Percentiles rank a stretch among this genome's conserved stretches.
Evolutionary conservation across 2,797 vertebrate species (phyloP).

Genomic region (Ispidina lecontei): DNA sequence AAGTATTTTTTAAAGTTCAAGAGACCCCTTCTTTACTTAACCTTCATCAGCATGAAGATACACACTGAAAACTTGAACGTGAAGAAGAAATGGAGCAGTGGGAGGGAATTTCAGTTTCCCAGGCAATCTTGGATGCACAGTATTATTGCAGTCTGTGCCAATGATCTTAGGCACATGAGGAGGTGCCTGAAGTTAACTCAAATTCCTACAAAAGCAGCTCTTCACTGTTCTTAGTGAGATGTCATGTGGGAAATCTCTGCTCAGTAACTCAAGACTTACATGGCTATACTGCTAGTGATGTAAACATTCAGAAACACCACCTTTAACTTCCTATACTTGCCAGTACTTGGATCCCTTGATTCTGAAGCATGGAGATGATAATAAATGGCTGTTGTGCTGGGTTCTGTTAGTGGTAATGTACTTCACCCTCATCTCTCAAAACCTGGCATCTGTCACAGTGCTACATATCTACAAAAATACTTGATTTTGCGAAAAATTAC

Average conservation of each 20-base stretch:
- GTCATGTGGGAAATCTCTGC: neutral
- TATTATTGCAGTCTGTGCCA: neutral
- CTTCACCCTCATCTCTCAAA: neutral
- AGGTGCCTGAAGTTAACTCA: neutral
- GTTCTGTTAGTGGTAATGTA: neutral
- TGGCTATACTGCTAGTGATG: neutral
- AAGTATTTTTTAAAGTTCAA: neutral
- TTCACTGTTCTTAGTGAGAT: neutral
- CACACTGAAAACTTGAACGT: neutral
- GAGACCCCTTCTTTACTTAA: neutral
- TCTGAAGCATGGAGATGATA: neutral
- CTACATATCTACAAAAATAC: neutral
- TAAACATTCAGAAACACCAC: neutral
- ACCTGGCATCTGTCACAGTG: neutral
- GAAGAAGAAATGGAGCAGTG: neutral
- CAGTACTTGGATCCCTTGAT: neutral
- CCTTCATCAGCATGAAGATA: neutral
- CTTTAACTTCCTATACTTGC: neutral
- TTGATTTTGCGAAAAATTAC: neutral
- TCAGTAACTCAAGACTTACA: fast-evolving
- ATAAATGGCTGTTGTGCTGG: neutral
- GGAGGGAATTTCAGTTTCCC: too few species aligned
- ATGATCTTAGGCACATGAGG: neutral
- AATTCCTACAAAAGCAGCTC: neutral
- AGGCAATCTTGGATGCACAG: neutral